A percentile compares a stretch with the other conserved stretches of the same genome.
Conservation (phyloP, 2,888 invertebrate genomes). For the Parthenolecanium corni region DNA sequence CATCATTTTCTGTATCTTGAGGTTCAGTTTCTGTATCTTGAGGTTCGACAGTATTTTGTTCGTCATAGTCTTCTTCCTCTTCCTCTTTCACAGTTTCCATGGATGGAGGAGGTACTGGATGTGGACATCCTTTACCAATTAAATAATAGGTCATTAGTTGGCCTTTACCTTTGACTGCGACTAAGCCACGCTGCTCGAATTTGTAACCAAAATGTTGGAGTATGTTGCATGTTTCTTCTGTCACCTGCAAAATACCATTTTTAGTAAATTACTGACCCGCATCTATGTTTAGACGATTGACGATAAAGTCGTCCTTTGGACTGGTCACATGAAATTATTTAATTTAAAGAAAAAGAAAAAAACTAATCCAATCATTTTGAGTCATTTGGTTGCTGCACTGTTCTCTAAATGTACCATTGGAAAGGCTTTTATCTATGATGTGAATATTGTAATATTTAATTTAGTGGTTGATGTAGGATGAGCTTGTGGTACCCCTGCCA, state of each 20-base stretch:
- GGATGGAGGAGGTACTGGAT: constrained; percentile 23
- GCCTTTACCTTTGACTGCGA: constrained; percentile 94
- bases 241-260: constrained; percentile 56
- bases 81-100: constrained; percentile 34
- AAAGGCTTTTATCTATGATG: no score
- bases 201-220: constrained; percentile 79
- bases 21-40: constrained; percentile 12
- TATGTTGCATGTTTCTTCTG: constrained; percentile 85
- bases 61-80: constrained; percentile 32
- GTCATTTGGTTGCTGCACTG: no score
- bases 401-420: no score
- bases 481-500: no score
- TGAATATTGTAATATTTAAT: no score
- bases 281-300: no score
- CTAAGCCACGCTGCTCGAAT: constrained; percentile 87
- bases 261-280: no score
- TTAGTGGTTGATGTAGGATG: no score
- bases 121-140: constrained; percentile 39
- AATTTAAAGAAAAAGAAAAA: no score
- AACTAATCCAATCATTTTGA: no score
- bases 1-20: constrained; percentile 10
- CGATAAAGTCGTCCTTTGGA: no score
- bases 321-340: no score
- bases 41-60: constrained; percentile 12
- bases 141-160: constrained; percentile 91